These are phyloP conservation scores for Tetragnatha montana DNA, from an alignment of 2,888 invertebrate genomes.

Conservation along the genomic window DNA sequence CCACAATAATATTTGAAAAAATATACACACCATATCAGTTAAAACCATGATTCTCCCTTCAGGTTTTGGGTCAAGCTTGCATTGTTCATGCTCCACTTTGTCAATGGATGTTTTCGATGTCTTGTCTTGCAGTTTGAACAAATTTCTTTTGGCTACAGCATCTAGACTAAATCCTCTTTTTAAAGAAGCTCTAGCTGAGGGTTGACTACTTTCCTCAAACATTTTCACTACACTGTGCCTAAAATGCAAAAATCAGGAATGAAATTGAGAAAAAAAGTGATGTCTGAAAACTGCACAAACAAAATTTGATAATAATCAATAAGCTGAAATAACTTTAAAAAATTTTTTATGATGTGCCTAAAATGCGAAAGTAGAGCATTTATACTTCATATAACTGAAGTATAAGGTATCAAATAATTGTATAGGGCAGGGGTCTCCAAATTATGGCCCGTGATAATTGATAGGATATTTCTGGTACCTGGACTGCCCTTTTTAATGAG, in stretches of 20 bases:
- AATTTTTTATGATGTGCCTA: no score
- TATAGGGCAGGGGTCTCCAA: no score
- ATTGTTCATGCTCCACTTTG: slow-evolving; percentile 87
- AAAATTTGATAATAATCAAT: no score
- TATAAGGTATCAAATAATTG: no score
- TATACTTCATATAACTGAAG: no score
- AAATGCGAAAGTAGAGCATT: background rate
- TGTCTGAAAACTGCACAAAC: background rate
- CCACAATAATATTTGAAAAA: background rate
- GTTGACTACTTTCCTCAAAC: slow-evolving; percentile 80
- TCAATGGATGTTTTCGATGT: slow-evolving; percentile 78
- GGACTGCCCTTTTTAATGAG: no score
- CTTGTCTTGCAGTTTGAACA: slow-evolving; percentile 69
- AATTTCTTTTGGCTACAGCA: slow-evolving; percentile 71
- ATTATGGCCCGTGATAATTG: no score
- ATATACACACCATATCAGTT: slow-evolving; percentile 82
- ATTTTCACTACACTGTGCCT: slow-evolving; percentile 86
- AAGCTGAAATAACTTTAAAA: no score
- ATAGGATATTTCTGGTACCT: no score
- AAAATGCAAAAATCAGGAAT: background rate
- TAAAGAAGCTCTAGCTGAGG: slow-evolving; percentile 68
- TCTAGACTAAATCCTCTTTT: slow-evolving; percentile 73
- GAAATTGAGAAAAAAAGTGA: background rate
- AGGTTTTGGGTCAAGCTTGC: slow-evolving; percentile 86
- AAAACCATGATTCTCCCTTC: slow-evolving; percentile 88